Percentiles rank a stretch among this genome's conserved stretches.
Evolutionary conservation across 2,888 invertebrate species (phyloP).

Genomic region (Synanthedon vespiformis): DNA sequence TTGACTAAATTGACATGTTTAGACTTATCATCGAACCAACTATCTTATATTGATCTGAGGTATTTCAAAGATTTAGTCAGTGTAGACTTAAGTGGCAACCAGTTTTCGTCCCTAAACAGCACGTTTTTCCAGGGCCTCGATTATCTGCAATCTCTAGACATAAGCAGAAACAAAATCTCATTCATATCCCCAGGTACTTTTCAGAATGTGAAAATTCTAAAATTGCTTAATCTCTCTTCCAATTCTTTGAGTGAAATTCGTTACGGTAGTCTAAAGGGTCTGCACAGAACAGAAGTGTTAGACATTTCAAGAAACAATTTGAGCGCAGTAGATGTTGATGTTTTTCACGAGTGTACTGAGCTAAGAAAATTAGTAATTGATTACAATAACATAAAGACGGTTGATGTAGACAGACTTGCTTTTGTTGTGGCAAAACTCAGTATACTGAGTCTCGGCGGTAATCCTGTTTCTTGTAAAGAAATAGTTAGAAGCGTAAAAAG

Average conservation of each 20-base stretch:
- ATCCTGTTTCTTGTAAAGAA: slow-evolving; percentile 48
- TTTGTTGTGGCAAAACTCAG: slow-evolving; percentile 30
- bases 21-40: slow-evolving; percentile 31
- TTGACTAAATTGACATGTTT: slow-evolving; percentile 31
- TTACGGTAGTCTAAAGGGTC: slow-evolving; percentile 46
- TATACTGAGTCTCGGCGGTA: slow-evolving; percentile 48
- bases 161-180: slow-evolving; percentile 38
- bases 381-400: slow-evolving; percentile 40
- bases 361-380: slow-evolving; percentile 43
- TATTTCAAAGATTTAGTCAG: slow-evolving; percentile 33
- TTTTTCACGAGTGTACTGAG: slow-evolving; percentile 50
- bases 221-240: slow-evolving; percentile 41
- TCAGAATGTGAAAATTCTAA: slow-evolving; percentile 35
- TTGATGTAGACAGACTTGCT: slow-evolving; percentile 41
- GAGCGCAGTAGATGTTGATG: slow-evolving; percentile 32
- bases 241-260: slow-evolving; percentile 35
- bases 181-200: slow-evolving; percentile 46
- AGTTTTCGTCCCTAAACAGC: slow-evolving; percentile 23
- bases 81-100: slow-evolving; percentile 39
- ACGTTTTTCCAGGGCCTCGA: slow-evolving; percentile 31
- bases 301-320: slow-evolving; percentile 51
- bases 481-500: slow-evolving; percentile 34
- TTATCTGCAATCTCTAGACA: slow-evolving; percentile 35
- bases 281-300: slow-evolving; percentile 38
- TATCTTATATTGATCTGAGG: slow-evolving; percentile 33